Base-by-base conservation (phyloP, 2,888 invertebrate genomes). In the Synergus umbraculus region DNA sequence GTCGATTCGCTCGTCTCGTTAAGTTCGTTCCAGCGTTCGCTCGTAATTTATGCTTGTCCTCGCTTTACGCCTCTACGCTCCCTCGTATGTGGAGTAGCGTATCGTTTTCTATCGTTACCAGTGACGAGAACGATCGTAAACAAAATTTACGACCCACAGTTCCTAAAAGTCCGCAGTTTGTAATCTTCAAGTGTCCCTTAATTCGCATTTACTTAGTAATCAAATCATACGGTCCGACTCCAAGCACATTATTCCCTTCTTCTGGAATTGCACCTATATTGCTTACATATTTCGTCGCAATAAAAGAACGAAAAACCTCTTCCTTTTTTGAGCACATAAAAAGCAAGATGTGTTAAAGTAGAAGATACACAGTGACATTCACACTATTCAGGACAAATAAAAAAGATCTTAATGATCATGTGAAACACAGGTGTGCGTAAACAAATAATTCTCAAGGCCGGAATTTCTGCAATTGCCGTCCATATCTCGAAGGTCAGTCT, bases 1-100 rank as follows among this genome's bases (percentile, higher is more conserved):
- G 73, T 73, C 73, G 73, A 58, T 73, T 73, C 73, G 73, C 73
- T 73, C 73, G 54, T 73, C 73, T 73, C 73, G 73, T 73, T 73
- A 73, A 73, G 54, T 58, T 73, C 54, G 73, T 73, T 73, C 73
- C 73, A 73, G 49, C 73, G 54, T 54, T 73, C 73, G 49, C 73
- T 73, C 73, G 54, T 73, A 73, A 73, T 73, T 73, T 73, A 73
- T 73, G 37, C 54, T 73, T 73, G 73, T 73, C 73, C 73, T 73
- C 73, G 54, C 73, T 54, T 54, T 73, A 73, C 73, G 73, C 73
- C 73, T 73, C 41, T 73, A 73, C 73, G 37, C 73, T 73, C 73
- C 54, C 54, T 73, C 54, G 41, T 73, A 73, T 73, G 73, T 73
- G 73, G 73, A 73, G 73, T 73, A 73, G 73, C 73, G 41, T 73